Conservation (phyloP, 2,888 invertebrate genomes). For the Crepidodera aurea region DNA sequence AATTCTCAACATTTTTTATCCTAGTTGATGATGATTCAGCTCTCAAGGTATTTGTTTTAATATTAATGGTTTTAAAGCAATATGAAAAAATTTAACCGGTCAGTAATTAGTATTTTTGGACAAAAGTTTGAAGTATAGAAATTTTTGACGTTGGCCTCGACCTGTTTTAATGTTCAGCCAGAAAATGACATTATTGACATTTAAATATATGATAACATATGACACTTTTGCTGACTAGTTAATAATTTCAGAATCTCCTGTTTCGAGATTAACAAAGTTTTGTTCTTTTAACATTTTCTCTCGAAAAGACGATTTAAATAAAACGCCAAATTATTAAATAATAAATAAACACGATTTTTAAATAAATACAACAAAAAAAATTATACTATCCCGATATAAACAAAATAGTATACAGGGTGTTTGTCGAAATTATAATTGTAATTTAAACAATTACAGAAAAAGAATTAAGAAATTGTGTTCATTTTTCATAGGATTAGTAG, state of each 20-base stretch:
- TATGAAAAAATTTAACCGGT: constrained; percentile 1
- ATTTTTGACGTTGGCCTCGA: too few species aligned
- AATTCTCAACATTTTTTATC: constrained; percentile 13
- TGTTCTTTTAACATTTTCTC: not conserved
- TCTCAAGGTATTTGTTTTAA: constrained; percentile 11
- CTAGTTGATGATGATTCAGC: not conserved
- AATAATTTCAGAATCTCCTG: constrained; percentile 2
- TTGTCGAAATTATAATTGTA: not conserved
- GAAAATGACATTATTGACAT: too few species aligned
- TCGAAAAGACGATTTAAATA: not conserved
- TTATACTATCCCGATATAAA: not conserved
- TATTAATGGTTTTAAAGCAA: constrained; percentile 12
- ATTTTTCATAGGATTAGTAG: not conserved
- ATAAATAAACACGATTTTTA: not conserved
- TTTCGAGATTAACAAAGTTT: constrained; percentile 5
- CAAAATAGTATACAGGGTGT: not conserved
- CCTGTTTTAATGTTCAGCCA: too few species aligned
- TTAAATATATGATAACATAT: too few species aligned
- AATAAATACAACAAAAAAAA: too few species aligned
- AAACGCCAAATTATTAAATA: not conserved
- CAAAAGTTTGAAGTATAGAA: not conserved
- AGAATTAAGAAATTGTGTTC: not conserved
- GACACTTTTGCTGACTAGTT: constrained; percentile 1
- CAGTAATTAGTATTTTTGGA: not conserved
- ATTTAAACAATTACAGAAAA: too few species aligned